Conservation (phyloP, 2,797 vertebrate species). For the Hapalemur alaotrensis region DNA sequence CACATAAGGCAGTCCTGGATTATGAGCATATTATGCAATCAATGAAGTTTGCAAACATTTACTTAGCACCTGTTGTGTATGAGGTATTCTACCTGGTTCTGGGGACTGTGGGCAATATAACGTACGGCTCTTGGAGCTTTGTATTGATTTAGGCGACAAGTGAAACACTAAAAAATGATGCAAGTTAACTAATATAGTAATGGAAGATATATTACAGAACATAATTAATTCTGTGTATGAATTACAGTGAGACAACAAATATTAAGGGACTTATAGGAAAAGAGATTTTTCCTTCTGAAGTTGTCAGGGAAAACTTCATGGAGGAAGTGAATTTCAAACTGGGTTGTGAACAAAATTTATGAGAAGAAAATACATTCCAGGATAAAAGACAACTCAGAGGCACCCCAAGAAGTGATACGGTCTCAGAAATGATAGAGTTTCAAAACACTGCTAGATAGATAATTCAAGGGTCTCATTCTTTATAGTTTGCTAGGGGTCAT, state of each 20-base stretch:
- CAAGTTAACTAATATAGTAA: neutral
- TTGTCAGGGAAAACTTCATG: neutral
- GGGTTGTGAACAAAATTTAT: neutral
- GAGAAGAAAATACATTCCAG: neutral
- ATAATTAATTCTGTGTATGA: neutral
- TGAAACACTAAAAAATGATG: neutral
- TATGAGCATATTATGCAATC: slow-evolving; percentile 33
- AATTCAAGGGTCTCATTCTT: neutral
- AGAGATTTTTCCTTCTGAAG: neutral
- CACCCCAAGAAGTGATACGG: neutral
- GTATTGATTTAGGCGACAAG: neutral
- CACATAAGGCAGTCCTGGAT: neutral
- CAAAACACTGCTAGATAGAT: neutral
- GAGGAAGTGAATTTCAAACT: neutral
- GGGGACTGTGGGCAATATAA: neutral
- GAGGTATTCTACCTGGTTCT: neutral
- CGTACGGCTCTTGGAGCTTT: neutral
- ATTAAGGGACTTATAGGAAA: neutral
- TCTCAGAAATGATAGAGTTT: slow-evolving; percentile 18
- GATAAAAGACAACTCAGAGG: neutral
- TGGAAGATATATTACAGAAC: neutral
- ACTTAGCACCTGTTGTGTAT: neutral
- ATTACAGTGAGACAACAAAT: neutral
- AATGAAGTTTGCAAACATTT: slow-evolving; percentile 15
- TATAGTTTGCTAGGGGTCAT: neutral